phyloP scores from a whole-genome alignment of 2,797 vertebrate genomes.

The Sebastes glaucus region DNA sequence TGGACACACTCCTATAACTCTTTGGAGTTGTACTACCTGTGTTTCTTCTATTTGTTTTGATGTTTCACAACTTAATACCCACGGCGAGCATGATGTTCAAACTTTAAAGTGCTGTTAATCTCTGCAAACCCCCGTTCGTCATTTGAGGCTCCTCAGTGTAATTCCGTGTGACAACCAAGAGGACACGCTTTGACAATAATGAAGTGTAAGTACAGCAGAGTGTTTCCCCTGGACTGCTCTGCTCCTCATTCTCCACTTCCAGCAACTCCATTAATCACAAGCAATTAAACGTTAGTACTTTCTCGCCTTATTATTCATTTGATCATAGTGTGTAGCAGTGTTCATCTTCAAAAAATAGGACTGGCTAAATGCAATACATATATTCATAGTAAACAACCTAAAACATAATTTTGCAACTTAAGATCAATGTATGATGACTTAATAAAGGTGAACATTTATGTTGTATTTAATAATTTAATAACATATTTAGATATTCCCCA shows the following conservation, averaged over 20 bases:
- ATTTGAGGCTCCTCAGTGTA: conserved; percentile 19
- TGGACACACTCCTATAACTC: not conserved
- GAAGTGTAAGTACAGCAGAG: conserved; percentile 45
- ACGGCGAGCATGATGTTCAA: not conserved
- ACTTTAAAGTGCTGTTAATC: conserved; percentile 36
- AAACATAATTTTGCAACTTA: not conserved
- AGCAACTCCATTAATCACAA: conserved; percentile 40
- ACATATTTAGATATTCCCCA: not conserved
- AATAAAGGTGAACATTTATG: not conserved
- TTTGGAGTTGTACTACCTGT: not conserved
- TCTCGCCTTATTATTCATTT: conserved; percentile 23
- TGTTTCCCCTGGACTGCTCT: conserved; percentile 31
- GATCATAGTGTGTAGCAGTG: not conserved
- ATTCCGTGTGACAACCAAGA: conserved; percentile 33
- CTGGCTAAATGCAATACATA: not conserved
- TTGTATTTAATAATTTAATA: not conserved
- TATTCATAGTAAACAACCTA: not conserved
- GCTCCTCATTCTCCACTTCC: conserved; percentile 1
- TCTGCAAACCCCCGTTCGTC: not conserved
- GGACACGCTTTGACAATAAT: conserved; percentile 41
- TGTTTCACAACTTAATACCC: conserved; percentile 1
- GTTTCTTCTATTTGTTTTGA: not conserved
- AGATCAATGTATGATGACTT: not conserved
- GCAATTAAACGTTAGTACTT: conserved; percentile 15
- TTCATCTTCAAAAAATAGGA: not conserved